These are phyloP conservation scores for Octonoba sinensis DNA, from an alignment of 2,888 invertebrate genomes.

Conservation along the genomic window DNA sequence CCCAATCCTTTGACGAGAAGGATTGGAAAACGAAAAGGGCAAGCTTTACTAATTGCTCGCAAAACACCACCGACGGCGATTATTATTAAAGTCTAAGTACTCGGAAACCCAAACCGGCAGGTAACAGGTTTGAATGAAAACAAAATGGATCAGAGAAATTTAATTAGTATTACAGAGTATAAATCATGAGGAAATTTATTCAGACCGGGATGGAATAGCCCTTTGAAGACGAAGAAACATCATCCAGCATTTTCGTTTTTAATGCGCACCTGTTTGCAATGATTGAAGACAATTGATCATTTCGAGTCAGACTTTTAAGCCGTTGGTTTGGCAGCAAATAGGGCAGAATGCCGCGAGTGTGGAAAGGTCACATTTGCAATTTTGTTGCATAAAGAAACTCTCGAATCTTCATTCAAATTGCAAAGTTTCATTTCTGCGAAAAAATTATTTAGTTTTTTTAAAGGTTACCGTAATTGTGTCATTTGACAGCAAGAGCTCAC, in stretches of 20 bases:
- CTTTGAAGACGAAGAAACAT: slow-evolving; percentile 1
- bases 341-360: slow-evolving; percentile 5
- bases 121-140: too few species aligned
- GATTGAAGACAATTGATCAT: slow-evolving; percentile 18
- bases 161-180: slow-evolving; percentile 8
- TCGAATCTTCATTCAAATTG: too few species aligned
- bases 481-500: too few species aligned
- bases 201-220: neutral
- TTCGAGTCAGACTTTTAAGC: slow-evolving; percentile 1
- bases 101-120: too few species aligned
- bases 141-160: slow-evolving; percentile 11
- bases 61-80: too few species aligned
- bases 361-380: slow-evolving; percentile 9
- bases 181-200: slow-evolving; percentile 17
- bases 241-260: neutral
- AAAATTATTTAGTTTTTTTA: too few species aligned
- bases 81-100: too few species aligned
- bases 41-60: too few species aligned
- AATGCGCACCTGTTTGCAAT: neutral
- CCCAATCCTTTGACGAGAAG: too few species aligned
- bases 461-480: too few species aligned
- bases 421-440: too few species aligned
- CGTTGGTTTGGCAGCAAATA: neutral
- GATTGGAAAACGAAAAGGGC: too few species aligned
- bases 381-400: slow-evolving; percentile 3